Conservation (phyloP, 2,797 vertebrate genomes). For the Hemitrygon akajei region DNA sequence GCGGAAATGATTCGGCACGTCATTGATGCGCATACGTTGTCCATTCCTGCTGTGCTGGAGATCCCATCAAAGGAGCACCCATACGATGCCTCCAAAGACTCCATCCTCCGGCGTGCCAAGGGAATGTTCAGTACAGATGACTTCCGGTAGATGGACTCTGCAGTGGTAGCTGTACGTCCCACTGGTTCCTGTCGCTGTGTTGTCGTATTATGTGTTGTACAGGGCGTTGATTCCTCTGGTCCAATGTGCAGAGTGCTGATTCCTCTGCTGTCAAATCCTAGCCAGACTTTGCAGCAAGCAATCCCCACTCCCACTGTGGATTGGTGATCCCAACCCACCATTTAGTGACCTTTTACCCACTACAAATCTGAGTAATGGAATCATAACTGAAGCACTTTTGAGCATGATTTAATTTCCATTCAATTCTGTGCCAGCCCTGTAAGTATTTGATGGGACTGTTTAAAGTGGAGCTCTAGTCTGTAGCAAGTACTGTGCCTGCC, state of each 20-base stretch:
- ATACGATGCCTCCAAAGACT: conserved; percentile 88
- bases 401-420: background rate
- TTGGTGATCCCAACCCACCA: background rate
- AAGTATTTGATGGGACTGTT: too few species aligned
- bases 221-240: background rate
- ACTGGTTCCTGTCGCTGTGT: background rate
- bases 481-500: background rate
- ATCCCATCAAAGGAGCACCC: conserved; percentile 95
- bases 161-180: too few species aligned
- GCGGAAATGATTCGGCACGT: conserved; percentile 92
- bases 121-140: conserved; percentile 89
- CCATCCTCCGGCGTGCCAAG: conserved; percentile 81
- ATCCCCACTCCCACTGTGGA: background rate
- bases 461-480: background rate
- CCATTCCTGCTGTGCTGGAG: conserved; percentile 83
- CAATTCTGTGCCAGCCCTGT: background rate
- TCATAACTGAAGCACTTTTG: background rate
- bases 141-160: conserved; percentile 63
- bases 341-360: background rate
- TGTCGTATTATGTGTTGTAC: background rate
- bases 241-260: background rate
- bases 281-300: background rate
- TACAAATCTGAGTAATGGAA: background rate
- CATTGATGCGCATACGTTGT: conserved; percentile 78
- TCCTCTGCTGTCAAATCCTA: background rate